Percentiles rank a stretch among this genome's conserved stretches.
Evolutionary conservation across 2,113 vertebrate genomes (phyloP).

Genomic region (Hippocampus zosterae): DNA sequence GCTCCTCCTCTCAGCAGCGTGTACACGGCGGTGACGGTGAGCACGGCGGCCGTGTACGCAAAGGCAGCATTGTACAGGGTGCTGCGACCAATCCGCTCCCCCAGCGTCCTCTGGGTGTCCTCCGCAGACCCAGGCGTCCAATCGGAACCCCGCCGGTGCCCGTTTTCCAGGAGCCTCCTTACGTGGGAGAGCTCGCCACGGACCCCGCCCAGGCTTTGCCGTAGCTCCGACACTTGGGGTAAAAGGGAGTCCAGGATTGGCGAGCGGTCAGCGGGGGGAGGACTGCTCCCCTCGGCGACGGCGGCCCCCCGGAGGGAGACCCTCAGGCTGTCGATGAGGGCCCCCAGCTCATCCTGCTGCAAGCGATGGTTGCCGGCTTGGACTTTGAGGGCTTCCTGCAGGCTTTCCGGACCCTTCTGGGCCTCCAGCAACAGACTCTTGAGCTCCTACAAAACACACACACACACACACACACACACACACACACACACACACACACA

Average conservation of each 20-base stretch:
- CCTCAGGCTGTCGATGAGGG: slow-evolving; percentile 76
- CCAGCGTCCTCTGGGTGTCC: slow-evolving; percentile 76
- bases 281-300: neutral
- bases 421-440: slow-evolving; percentile 87
- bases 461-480: too few relatives aligned
- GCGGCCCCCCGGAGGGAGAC: slow-evolving; percentile 50
- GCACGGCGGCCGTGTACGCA: slow-evolving; percentile 73
- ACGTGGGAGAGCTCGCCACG: slow-evolving; percentile 21
- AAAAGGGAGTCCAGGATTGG: slow-evolving; percentile 30
- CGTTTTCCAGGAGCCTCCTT: slow-evolving; percentile 53
- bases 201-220: slow-evolving; percentile 30
- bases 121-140: slow-evolving; percentile 61
- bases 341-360: slow-evolving; percentile 82
- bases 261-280: neutral
- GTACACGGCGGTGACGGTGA: slow-evolving; percentile 82
- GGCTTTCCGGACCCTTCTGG: slow-evolving; percentile 87
- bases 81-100: slow-evolving; percentile 76
- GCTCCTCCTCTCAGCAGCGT: slow-evolving; percentile 74
- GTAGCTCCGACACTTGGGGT: slow-evolving; percentile 37
- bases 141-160: neutral
- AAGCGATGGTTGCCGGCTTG: slow-evolving; percentile 81
- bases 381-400: slow-evolving; percentile 88
- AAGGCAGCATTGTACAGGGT: slow-evolving; percentile 77
- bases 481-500: too few relatives aligned
- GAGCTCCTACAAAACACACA: slow-evolving; percentile 76